Conservation (phyloP, 2,888 invertebrate species). For the Taphrorychus bicolor region DNA sequence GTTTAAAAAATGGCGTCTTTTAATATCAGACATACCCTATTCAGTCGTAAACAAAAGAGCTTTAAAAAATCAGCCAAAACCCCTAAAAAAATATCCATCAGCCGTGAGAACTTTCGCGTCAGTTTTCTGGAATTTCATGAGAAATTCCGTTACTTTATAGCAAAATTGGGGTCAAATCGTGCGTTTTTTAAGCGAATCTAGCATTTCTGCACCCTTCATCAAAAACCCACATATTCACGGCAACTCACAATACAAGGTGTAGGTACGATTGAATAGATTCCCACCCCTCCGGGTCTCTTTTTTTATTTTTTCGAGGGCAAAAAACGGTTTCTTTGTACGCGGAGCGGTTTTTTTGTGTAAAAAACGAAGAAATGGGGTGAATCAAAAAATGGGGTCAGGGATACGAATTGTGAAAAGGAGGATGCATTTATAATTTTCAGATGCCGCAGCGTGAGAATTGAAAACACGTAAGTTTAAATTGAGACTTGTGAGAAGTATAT, state of each 20-base stretch:
- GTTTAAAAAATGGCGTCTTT: not conserved
- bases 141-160: slow-evolving; percentile 55
- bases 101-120: slow-evolving; percentile 4
- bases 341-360: slow-evolving; percentile 8
- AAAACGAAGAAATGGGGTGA: slow-evolving; percentile 36
- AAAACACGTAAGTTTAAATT: too few species aligned
- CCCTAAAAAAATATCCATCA: not conserved
- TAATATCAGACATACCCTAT: not conserved
- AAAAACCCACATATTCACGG: slow-evolving; percentile 13
- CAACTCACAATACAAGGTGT: slow-evolving; percentile 26
- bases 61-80: slow-evolving; percentile 4
- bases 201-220: slow-evolving; percentile 26
- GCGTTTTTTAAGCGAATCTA: slow-evolving; percentile 29
- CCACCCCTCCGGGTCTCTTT: slow-evolving; percentile 20
- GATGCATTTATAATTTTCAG: slow-evolving; percentile 52
- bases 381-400: slow-evolving; percentile 52
- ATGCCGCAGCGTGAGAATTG: not conserved
- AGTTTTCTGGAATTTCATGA: slow-evolving; percentile 36
- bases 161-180: slow-evolving; percentile 23
- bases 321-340: slow-evolving; percentile 35
- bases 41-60: not conserved
- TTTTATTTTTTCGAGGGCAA: slow-evolving; percentile 27
- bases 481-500: not conserved
- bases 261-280: slow-evolving; percentile 16
- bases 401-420: slow-evolving; percentile 46